phyloP scores from a whole-genome alignment of 2,797 vertebrate species.

The Anomalospiza imberbis region DNA sequence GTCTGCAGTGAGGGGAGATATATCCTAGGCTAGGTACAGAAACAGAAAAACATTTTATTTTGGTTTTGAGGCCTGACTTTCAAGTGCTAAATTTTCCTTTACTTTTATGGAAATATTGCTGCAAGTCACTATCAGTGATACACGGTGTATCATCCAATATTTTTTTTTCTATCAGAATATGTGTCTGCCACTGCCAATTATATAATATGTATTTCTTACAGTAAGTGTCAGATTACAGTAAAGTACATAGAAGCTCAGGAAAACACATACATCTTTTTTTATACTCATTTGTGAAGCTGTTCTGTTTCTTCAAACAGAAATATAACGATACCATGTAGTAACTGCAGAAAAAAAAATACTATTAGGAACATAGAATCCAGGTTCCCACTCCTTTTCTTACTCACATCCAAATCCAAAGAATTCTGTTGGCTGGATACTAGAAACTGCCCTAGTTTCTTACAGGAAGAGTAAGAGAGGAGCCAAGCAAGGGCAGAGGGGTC shows the following conservation, averaged over 20 bases:
- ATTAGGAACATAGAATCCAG: neutral
- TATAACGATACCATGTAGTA: neutral
- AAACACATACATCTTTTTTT: neutral
- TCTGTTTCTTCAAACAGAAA: neutral
- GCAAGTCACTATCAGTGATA: neutral
- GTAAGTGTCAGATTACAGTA: neutral
- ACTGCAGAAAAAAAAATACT: neutral
- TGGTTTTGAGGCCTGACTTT: neutral
- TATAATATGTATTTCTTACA: neutral
- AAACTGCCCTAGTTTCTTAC: neutral
- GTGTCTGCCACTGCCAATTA: conserved; percentile 1
- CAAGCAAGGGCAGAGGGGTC: neutral
- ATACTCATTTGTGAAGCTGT: neutral
- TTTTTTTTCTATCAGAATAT: neutral
- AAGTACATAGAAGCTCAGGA: neutral
- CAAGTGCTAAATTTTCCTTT: neutral
- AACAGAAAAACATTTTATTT: conserved; percentile 15
- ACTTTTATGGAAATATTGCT: neutral
- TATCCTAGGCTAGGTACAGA: neutral
- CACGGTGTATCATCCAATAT: neutral
- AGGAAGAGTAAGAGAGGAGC: neutral
- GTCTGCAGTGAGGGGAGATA: neutral
- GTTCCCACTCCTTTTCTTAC: neutral
- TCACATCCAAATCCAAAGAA: neutral
- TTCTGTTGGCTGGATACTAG: neutral